phyloP scores from a whole-genome alignment of 1,140 invertebrate species.

The Linepithema humile region DNA sequence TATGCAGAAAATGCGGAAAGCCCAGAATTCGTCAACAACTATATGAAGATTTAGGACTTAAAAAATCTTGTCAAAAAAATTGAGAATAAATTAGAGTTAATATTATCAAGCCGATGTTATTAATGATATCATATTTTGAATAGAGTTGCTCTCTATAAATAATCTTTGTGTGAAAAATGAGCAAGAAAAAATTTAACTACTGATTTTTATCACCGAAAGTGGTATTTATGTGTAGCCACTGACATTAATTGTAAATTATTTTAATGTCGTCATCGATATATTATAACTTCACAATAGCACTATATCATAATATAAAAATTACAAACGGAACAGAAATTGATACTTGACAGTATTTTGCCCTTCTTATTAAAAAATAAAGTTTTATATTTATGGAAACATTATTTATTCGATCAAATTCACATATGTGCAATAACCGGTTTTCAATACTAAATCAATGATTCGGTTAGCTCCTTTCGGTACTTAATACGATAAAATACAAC shows the following conservation, averaged over 20 bases:
- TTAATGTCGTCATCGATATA: no score
- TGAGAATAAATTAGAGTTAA: neutral
- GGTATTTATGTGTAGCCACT: neutral
- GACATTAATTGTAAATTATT: no score
- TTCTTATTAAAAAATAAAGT: neutral
- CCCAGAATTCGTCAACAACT: neutral
- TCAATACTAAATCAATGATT: neutral
- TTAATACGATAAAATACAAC: neutral
- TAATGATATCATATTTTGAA: neutral
- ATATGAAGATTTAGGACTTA: neutral
- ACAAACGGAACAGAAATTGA: neutral
- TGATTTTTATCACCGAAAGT: conserved; percentile 21
- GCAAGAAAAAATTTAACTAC: neutral
- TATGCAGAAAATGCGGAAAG: neutral
- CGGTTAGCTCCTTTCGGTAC: neutral
- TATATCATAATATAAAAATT: neutral
- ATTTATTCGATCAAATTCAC: neutral
- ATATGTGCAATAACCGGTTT: neutral
- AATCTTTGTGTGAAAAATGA: neutral
- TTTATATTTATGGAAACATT: neutral
- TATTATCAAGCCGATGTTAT: neutral
- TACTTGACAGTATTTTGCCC: neutral
- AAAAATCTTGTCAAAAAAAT: neutral
- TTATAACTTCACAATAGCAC: no score
- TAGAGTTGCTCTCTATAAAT: neutral